Base-by-base conservation (phyloP, 2,797 vertebrate species). In the Urosaurus nigricauda region DNA sequence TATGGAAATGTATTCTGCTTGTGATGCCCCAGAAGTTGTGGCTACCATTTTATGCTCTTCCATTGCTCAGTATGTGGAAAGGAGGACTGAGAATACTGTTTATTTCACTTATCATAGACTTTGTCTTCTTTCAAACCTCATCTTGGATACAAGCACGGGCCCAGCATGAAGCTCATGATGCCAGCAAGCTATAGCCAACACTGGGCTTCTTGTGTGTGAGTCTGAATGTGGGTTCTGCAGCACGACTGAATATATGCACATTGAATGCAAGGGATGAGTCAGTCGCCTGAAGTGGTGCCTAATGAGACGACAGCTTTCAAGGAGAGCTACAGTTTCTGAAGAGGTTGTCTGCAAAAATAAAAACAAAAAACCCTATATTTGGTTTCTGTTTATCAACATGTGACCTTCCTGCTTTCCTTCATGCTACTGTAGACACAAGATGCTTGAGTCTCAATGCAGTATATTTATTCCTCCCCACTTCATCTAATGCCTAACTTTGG, bases 81-180 rank as follows among this genome's bases (percentile, higher is more conserved):
- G 32, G 35, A 1, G 5, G 0, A 19, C 47, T 80, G 11, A 26
- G 47, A 16, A 43, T 56, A 91, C 82, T 86, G 87, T 88, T 94
- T 79, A 70, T 91, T 92, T 8, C 89, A 91, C 93, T 88, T 2
- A 89, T 71, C 89, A 92, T 92, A 89, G 94, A 93, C 89, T 71
- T 93, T 87, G 87, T 89, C 84, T 93, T 82, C 91, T 0, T 37
- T 92, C 83, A 91, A 68, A 68, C 4, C 65, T 68, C 11, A 68
- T 68, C 29, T 12, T 32, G 11, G 1, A 26, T 68, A 26, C 65
- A 94, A 90, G 87, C 91, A 84, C 16, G 68, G 51, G 35, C 0
- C 0, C 0, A 35, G 32, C 82, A 79, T 88, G 13, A 88, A 0
- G 14, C 81, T 89, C 84, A 83, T 90, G 94, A 93, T 51, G 51